Evolutionary conservation across 2,888 invertebrate genomes (phyloP), one percentile per base, ranked within the genome.

Genomic region (Holacanthella duospinosa): DNA sequence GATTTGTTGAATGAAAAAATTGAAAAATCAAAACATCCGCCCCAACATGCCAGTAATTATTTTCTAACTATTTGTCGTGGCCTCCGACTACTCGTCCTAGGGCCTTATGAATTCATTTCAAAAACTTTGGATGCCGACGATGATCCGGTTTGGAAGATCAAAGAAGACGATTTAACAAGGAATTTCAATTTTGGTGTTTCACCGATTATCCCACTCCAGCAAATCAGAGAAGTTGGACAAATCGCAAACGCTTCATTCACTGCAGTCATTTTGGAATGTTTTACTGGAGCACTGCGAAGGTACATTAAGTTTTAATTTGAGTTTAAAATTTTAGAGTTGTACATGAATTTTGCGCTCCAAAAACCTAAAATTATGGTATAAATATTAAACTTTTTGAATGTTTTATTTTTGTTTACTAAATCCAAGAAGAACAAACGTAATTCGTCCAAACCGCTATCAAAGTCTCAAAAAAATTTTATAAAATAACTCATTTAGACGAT

Each of bases 251-350:
- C 67, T 9, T 64, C 65, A 25, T 66, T 68, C 26, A 71, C 69
- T 3, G 66, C 66, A 2, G 67, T 70, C 28, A 54, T 72, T 1
- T 28, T 72, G 19, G 68, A 69, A 3, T 70, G 66, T 2, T 60
- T 71, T 43, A 66, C 68, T 0, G 71, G 69, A 16, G 71, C 69
- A 26, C 65, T 72, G 3, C 28, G 65, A n/a, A n/a, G n/a, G n/a
- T n/a, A n/a, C n/a, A n/a, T n/a, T n/a, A n/a, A n/a, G n/a, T n/a
- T n/a, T n/a, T n/a, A n/a, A n/a, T n/a, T n/a, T n/a, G n/a, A n/a
- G n/a, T n/a, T n/a, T n/a, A n/a, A n/a, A n/a, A n/a, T n/a, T n/a
- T n/a, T n/a, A n/a, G n/a, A n/a, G n/a, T n/a, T n/a, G n/a, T n/a
- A n/a, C n/a, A n/a, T n/a, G n/a, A n/a, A n/a, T n/a, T n/a, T n/a